Conservation (phyloP, 2,113 vertebrate genomes). For the Ptyas mucosa region DNA sequence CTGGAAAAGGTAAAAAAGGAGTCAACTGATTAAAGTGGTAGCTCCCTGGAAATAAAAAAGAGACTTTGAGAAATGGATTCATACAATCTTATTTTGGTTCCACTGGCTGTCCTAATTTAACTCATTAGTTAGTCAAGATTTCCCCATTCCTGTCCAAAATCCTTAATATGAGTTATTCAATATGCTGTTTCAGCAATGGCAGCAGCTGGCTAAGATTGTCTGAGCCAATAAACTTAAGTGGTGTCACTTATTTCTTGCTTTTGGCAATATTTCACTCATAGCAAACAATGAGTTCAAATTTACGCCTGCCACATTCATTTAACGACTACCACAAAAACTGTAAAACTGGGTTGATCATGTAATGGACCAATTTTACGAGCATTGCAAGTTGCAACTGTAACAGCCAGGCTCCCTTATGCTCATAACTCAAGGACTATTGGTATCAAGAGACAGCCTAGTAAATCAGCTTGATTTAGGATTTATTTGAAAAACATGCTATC, state of each 20-base stretch:
- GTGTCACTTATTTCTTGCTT: background rate
- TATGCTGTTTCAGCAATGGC: background rate
- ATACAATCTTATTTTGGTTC: background rate
- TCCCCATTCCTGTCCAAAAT: background rate
- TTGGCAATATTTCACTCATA: background rate
- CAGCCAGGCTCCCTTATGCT: background rate
- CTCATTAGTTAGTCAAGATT: background rate
- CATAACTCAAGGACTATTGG: background rate
- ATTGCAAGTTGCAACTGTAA: background rate
- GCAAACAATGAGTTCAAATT: background rate
- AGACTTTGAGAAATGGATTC: background rate
- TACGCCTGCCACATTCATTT: background rate
- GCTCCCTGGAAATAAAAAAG: background rate
- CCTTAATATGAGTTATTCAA: background rate
- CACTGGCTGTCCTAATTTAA: background rate
- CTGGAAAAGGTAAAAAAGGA: background rate
- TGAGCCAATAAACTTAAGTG: background rate
- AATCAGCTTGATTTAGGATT: background rate
- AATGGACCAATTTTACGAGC: background rate
- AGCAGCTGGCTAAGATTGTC: background rate
- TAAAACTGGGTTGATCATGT: background rate
- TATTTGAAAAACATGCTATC: background rate
- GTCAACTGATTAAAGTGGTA: background rate
- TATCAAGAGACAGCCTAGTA: constrained; percentile 29
- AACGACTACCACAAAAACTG: background rate